Conservation (phyloP, 2,888 invertebrate genomes). For the Lysandra coridon region DNA sequence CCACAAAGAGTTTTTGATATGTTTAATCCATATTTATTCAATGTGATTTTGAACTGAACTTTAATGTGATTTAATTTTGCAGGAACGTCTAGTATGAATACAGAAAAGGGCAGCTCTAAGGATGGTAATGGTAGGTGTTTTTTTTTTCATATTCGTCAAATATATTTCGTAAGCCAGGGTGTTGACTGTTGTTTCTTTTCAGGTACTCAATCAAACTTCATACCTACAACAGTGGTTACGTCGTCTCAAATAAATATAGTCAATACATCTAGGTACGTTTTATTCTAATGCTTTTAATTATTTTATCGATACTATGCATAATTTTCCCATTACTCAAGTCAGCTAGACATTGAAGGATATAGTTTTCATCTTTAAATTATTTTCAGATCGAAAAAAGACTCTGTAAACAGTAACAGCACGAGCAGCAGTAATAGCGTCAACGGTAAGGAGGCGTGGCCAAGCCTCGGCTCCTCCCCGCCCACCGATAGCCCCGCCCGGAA, state of each 20-base stretch:
- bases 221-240: conserved; percentile 77
- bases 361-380: conserved; percentile 20
- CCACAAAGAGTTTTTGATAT: background rate
- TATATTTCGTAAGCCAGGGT: background rate
- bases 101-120: conserved; percentile 76
- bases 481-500: conserved; percentile 65
- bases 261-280: conserved; percentile 76
- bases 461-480: conserved; percentile 81
- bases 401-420: conserved; percentile 48
- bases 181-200: conserved; percentile 41
- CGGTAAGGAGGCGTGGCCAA: conserved; percentile 88
- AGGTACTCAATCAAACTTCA: conserved; percentile 77
- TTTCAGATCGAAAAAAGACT: conserved; percentile 72
- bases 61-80: conserved; percentile 40
- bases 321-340: too few relatives aligned
- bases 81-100: conserved; percentile 77
- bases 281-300: background rate
- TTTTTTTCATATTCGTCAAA: background rate
- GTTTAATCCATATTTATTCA: too few relatives aligned
- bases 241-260: conserved; percentile 78
- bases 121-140: conserved; percentile 57
- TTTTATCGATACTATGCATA: background rate
- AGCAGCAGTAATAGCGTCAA: conserved; percentile 55
- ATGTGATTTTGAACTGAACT: background rate
- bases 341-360: too few relatives aligned